Conservation (phyloP, 2,113 vertebrate genomes). For the Tichodroma muraria region DNA sequence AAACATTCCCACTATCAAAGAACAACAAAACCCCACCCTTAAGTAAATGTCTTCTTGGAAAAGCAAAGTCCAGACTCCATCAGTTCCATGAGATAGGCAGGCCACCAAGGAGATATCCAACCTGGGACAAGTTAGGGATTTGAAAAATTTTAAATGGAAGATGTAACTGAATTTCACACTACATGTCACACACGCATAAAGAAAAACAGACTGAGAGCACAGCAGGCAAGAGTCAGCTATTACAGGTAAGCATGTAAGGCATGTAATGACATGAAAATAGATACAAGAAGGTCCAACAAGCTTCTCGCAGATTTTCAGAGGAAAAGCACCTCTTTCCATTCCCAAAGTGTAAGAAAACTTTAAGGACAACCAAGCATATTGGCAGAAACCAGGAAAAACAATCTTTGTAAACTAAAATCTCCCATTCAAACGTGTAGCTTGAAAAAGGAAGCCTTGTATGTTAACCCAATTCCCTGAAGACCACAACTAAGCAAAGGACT, state of each 20-base stretch:
- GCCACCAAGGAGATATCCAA: not conserved
- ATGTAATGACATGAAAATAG: not conserved
- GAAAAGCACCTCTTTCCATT: not conserved
- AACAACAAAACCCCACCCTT: conserved; percentile 16
- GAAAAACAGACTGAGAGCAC: not conserved
- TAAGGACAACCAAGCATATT: not conserved
- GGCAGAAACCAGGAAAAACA: not conserved
- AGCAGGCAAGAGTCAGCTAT: not conserved
- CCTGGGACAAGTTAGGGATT: not conserved
- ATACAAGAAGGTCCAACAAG: not conserved
- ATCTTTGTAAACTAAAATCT: not conserved
- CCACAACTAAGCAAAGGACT: not conserved
- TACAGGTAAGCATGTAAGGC: not conserved
- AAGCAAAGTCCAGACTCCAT: not conserved
- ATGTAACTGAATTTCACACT: not conserved
- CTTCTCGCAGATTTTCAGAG: not conserved
- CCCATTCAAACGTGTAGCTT: not conserved
- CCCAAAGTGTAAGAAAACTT: not conserved
- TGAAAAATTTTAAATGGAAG: not conserved
- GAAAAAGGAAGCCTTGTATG: not conserved
- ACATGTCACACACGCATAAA: not conserved
- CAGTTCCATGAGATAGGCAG: not conserved
- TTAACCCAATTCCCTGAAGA: not conserved
- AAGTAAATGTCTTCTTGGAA: not conserved
- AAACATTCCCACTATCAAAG: conserved; percentile 6